Conservation (phyloP, 2,113 vertebrate species). For the Leiothrix lutea region DNA sequence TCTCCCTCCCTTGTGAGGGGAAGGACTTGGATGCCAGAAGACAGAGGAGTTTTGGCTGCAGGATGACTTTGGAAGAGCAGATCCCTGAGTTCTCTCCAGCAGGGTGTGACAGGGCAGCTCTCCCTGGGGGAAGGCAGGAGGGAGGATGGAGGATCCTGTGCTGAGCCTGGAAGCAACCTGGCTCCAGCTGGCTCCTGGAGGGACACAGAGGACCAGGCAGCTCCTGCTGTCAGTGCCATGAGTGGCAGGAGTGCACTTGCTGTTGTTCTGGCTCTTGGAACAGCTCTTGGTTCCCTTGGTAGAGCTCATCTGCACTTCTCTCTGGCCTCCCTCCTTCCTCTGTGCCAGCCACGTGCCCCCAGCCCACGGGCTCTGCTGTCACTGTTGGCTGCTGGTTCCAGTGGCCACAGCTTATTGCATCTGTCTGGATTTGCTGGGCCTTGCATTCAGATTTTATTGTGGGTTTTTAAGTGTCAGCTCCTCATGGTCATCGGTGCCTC, state of each 20-base stretch:
- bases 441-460: slow-evolving; percentile 3
- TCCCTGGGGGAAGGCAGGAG: not conserved
- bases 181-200: not conserved
- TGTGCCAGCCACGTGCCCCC: slow-evolving; percentile 34
- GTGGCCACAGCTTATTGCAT: slow-evolving; percentile 27
- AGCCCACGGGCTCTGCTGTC: slow-evolving; percentile 20
- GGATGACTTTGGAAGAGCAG: not conserved
- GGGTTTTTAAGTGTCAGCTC: slow-evolving; percentile 16
- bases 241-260: not conserved
- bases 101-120: not conserved
- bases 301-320: slow-evolving; percentile 28
- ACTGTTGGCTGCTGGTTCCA: slow-evolving; percentile 47
- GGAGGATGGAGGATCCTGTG: not conserved
- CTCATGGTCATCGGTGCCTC: not conserved
- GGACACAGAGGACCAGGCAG: accelerated
- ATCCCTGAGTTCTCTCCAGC: not conserved
- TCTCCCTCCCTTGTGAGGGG: not conserved
- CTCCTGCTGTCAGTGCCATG: not conserved
- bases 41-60: not conserved
- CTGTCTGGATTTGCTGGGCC: slow-evolving; percentile 36
- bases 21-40: not conserved
- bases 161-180: not conserved
- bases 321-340: slow-evolving; percentile 22
- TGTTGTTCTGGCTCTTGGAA: not conserved
- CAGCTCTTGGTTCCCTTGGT: slow-evolving; percentile 29